Conservation (phyloP, 2,113 vertebrate species). For the Nyctereutes procyonoides region DNA sequence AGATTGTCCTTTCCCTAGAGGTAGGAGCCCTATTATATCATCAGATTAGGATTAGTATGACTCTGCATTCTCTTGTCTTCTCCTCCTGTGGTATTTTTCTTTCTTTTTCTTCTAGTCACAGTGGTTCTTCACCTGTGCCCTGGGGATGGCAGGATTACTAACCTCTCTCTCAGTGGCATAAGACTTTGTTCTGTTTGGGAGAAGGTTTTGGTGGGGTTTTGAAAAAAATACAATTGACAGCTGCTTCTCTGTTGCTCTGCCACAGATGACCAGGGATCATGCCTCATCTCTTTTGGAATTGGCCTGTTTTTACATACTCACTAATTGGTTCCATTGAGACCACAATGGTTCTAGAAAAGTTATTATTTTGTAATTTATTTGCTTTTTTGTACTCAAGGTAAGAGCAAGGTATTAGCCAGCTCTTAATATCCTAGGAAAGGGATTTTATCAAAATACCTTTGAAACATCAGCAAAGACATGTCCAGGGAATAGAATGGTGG, state of each 20-base stretch:
- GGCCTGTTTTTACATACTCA: not conserved
- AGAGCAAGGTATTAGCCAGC: not conserved
- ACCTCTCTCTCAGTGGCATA: not conserved
- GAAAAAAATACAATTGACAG: not conserved
- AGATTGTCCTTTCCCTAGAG: fast-evolving
- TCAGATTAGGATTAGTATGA: not conserved
- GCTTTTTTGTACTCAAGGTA: not conserved
- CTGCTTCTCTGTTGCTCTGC: not conserved
- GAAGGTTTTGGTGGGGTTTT: not conserved
- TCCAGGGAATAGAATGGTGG: not conserved
- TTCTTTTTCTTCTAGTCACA: not conserved
- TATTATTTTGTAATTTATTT: not conserved
- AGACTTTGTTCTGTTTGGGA: not conserved
- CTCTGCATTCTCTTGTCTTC: fast-evolving
- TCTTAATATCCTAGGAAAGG: not conserved
- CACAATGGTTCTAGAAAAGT: not conserved
- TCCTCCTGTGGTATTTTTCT: not conserved
- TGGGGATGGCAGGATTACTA: no score
- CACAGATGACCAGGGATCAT: fast-evolving
- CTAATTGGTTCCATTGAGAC: not conserved
- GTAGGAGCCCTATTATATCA: not conserved
- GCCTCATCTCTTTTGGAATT: not conserved
- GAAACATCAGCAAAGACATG: not conserved
- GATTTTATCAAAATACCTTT: not conserved
- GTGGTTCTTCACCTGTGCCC: not conserved